Evolutionary conservation across 2,797 vertebrate species (phyloP), one percentile per base, ranked within the genome.

Genomic region (Gallirallus australis): DNA sequence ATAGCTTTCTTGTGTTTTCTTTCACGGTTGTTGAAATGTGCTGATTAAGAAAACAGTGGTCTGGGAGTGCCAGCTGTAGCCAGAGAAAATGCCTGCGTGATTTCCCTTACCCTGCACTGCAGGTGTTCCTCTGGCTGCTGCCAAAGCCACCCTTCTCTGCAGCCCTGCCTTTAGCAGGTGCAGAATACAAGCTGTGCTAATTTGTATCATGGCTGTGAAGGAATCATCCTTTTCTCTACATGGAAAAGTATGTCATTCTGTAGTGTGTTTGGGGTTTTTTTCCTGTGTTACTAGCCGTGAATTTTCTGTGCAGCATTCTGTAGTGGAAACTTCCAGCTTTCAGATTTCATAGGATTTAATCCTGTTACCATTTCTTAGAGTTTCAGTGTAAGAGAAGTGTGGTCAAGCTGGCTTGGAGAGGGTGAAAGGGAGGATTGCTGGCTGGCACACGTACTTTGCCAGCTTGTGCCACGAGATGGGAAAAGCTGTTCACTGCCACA

Each of bases 1-100:
- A 20, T 47, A 73, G 52, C 28, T 89, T 96, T 73, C 52, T 60
- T 92, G 11, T 78, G 42, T 89, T 94, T 54, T 82, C 52, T 94
- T 45, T 89, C 24, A 28, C 12, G 45, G 23, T 91, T 90, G 52
- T 65, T 92, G 80, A 39, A 89, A 60, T 84, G 31, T 64, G 13
- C 60, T 73, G 39, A 68, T 93, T n/a, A 50, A 64, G 82, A 76
- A 65, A 65, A 4, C 6, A 59, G 18, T 40, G 42, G 11, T 50
- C 35, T 78, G 30, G 25, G 13, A 85, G 45, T 53, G 33, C 45
- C 30, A 79, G 3, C 21, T 42, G 2, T 45, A 90, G 59, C 17
- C 57, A 75, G n/a, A 50, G 52, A 75, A 94, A 78, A 70, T 30
- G 7, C 15, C 66, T 68, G 15, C 31, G 13, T 16, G 5, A 40